Conservation (phyloP, 92 coral and sea anemone species). For the Paragorgia papillata region DNA sequence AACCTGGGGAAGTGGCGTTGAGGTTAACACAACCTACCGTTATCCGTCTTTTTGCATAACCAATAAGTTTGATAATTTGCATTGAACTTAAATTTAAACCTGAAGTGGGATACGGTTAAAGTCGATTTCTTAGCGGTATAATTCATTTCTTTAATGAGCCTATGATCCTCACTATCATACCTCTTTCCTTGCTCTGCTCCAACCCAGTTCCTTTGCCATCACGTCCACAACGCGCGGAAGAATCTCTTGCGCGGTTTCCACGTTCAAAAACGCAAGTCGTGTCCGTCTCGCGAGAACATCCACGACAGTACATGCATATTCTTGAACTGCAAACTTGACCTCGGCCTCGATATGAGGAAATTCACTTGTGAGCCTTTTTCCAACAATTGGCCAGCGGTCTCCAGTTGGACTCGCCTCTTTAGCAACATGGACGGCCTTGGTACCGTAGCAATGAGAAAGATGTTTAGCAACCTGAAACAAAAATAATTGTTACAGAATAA, state of each 20-base stretch:
- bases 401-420: conserved; percentile 83
- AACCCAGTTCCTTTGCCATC: conserved; percentile 92
- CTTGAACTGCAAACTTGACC: conserved; percentile 78
- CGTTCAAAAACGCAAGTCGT: conserved; percentile 91
- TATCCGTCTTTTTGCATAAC: no score
- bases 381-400: conserved; percentile 90
- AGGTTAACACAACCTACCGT: no score
- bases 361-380: conserved; percentile 71
- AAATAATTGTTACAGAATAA: no score
- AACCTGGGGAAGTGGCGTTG: no score
- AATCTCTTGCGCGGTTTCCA: conserved; percentile 79
- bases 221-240: conserved; percentile 86
- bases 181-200: conserved; percentile 84
- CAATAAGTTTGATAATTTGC: no score
- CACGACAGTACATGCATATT: conserved; percentile 89
- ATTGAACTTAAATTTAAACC: no score
- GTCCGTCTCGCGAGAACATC: conserved; percentile 95
- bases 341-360: conserved; percentile 98
- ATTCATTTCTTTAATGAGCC: no score
- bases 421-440: conserved; percentile 90
- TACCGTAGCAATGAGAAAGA: conserved; percentile 87
- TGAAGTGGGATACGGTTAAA: no score
- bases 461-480: conserved; percentile 77
- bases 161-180: no score
- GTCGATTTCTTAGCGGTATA: no score